Evolutionary conservation across 2,888 invertebrate species (phyloP).

Genomic region (Eulithis prunata): DNA sequence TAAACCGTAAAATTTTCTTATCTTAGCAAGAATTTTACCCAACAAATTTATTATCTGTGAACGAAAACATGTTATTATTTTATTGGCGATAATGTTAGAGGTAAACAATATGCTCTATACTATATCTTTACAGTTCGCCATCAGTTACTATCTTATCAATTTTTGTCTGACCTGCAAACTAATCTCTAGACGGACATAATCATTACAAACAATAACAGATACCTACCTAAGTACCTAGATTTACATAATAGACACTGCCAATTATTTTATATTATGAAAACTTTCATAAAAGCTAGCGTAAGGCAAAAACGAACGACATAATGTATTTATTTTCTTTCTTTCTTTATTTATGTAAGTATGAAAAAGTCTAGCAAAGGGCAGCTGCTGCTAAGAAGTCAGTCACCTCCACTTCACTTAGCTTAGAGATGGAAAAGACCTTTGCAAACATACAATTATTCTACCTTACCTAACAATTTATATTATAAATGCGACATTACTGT

Average conservation of each 20-base stretch:
- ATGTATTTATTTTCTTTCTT: too few species aligned
- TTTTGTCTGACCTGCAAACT: conserved; percentile 2
- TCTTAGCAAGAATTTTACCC: conserved; percentile 17
- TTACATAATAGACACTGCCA: too few species aligned
- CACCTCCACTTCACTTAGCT: conserved; percentile 13
- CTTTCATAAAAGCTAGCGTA: too few species aligned
- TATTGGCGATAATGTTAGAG: conserved; percentile 7
- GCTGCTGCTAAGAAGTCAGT: neutral
- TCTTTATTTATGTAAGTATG: too few species aligned
- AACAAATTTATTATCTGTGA: conserved; percentile 6
- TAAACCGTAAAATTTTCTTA: neutral
- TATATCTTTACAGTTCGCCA: conserved; percentile 9
- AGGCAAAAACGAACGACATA: too few species aligned
- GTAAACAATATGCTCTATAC: conserved; percentile 17
- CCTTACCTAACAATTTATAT: conserved; percentile 2
- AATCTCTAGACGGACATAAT: neutral
- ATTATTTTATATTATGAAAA: too few species aligned
- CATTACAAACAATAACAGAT: neutral
- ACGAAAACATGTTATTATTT: conserved; percentile 24
- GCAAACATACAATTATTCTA: conserved; percentile 6
- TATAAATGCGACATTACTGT: conserved; percentile 4
- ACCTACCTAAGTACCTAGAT: too few species aligned
- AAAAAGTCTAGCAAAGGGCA: neutral
- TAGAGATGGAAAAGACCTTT: conserved; percentile 8
- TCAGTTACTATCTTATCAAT: conserved; percentile 13